Evolutionary conservation across 2,113 vertebrate species (phyloP), one percentile per base, ranked within the genome.

Genomic region (Polyodon spathula): DNA sequence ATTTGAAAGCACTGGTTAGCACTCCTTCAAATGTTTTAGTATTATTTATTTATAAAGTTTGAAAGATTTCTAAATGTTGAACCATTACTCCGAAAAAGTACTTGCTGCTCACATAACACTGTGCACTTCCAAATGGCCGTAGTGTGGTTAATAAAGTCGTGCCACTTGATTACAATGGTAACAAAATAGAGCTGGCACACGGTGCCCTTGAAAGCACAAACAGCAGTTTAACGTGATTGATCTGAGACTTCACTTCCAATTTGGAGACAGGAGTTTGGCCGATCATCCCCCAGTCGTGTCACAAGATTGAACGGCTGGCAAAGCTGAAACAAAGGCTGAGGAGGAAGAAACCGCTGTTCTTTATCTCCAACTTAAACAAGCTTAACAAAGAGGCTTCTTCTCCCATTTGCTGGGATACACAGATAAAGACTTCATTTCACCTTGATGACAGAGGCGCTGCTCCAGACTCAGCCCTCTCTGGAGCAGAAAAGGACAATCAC

Each of bases 101-200:
- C 27, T 2, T 44, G n/a, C n/a, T n/a, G n/a, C 67, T 73, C 54
- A 27, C 56, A 77, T 77, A 73, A 65, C 68, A 71, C 37, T 15
- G 59, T 56, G 68, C 66, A n/a, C 65, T 75, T 70, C 67, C 70
- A 73, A 78, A 69, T 58, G 67, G 44, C 54, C 59, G 63, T 60
- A 68, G 76, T 79, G 54, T 61, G 61, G 66, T 70, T 74, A 67
- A 70, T 68, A 50, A 50, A 50, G 11, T 12, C 11, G n/a, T 50
- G 63, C 73, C 70, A 80, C 73, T 78, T 68, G 74, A 79, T 79
- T 75, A 72, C 71, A n/a, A n/a, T n/a, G n/a, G n/a, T n/a, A n/a
- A n/a, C n/a, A n/a, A n/a, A n/a, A n/a, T n/a, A n/a, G 62, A 59
- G 64, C 66, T 71, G 72, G 70, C 63, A 62, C 44, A 63, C 60